Base-by-base conservation (phyloP, 2,888 invertebrate species). In the Cephus sareptanus region DNA sequence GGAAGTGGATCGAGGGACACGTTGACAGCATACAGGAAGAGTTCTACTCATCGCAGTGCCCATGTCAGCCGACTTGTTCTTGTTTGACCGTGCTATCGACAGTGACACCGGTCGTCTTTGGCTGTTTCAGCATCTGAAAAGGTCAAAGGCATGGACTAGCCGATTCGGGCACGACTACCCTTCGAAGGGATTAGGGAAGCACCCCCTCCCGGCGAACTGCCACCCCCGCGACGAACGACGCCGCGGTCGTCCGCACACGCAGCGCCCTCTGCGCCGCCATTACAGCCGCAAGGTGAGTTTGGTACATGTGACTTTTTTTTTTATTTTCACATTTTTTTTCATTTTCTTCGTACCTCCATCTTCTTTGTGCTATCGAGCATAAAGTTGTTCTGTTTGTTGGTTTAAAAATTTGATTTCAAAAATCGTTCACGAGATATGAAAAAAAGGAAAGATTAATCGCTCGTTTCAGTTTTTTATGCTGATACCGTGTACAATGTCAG, bases 211-310 rank as follows among this genome's bases (percentile, higher is more conserved):
- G 80, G 75, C 79, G 79, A 79, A 85, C 81, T 83, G 73, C 74
- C 40, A 40, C 74, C 76, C 80, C 81, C 79, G 83, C 82, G 81
- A 80, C 82, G 81, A 77, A 40, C 78, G 80, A 78, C 84, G 81
- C 80, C 83, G 82, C 84, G 84, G 75, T 81, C 78, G 77, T 71
- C 79, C 79, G 78, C 78, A 77, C 77, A 69, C 83, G 81, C 90
- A 88, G 87, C 90, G 89, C 88, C 86, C 86, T 88, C 87, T 86
- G 85, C 87, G 82, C 81, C 86, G 83, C 82, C 82, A 81, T 85
- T 85, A 88, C 90, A 91, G 91, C 91, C 91, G 90, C 87, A 90
- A 91, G 91, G 91, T 91, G 83, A 90, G 91, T 88, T 4, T 71
- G 31, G 33, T 71, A 71, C 71, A 34, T 56, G 56, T 56, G 56